Conservation (phyloP, 2,113 vertebrate species). For the Pomatostomus ruficeps region DNA sequence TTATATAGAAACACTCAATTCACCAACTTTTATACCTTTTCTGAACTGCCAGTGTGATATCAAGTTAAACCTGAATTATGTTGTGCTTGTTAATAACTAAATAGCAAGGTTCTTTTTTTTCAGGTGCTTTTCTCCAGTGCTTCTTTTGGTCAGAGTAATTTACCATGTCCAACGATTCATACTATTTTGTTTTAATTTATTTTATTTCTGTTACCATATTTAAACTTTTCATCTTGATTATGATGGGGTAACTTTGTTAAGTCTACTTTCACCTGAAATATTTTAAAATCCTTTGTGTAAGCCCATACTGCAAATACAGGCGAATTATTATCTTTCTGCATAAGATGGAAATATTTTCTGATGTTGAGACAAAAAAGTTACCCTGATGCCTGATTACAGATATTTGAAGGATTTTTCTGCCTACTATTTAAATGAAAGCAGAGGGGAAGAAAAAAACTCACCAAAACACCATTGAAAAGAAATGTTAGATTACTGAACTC, state of each 20-base stretch:
- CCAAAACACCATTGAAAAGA: background rate
- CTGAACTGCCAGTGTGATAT: background rate
- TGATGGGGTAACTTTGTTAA: background rate
- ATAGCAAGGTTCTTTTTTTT: background rate
- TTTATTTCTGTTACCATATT: background rate
- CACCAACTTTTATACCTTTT: background rate
- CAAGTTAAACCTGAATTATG: background rate
- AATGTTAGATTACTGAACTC: background rate
- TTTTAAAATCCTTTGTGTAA: background rate
- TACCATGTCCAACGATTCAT: background rate
- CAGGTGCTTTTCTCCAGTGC: background rate
- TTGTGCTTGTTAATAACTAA: background rate
- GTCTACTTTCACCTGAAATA: background rate
- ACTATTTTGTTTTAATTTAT: too few relatives aligned
- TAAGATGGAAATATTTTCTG: background rate
- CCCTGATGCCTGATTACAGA: background rate
- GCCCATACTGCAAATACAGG: background rate
- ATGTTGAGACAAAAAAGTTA: background rate
- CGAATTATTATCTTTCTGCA: background rate
- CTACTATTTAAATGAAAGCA: background rate
- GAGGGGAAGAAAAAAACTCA: background rate
- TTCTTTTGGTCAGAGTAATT: background rate
- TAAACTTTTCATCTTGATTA: background rate
- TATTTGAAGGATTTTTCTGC: background rate
- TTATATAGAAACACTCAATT: background rate